A percentile compares a stretch with the other conserved stretches of the same genome.
These are phyloP conservation scores for Cyphomyrus plagiostoma DNA, from an alignment of 2,113 vertebrate genomes.

Conservation along the genomic window DNA sequence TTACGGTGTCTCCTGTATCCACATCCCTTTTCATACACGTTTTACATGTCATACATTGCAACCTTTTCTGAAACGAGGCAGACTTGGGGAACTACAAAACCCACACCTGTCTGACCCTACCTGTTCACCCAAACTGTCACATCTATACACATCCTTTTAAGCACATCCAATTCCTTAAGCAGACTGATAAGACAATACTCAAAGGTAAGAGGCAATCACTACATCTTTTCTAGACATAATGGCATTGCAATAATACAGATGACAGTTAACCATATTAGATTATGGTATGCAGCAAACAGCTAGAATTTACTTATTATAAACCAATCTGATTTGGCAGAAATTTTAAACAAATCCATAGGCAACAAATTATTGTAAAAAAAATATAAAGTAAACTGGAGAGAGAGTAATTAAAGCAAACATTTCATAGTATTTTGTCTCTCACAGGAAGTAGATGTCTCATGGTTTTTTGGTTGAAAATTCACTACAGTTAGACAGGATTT, in stretches of 20 bases:
- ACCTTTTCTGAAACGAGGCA: background rate
- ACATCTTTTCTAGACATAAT: background rate
- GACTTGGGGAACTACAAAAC: background rate
- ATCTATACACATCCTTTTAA: background rate
- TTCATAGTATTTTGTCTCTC: background rate
- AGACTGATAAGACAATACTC: background rate
- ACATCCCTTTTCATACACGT: background rate
- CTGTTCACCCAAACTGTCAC: background rate
- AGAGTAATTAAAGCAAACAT: background rate
- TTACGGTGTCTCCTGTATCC: background rate
- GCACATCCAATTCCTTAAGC: background rate
- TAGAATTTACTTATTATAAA: background rate
- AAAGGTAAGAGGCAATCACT: background rate
- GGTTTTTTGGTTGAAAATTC: background rate
- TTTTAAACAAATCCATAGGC: background rate
- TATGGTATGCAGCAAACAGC: background rate
- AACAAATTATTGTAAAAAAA: background rate
- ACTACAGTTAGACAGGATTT: background rate
- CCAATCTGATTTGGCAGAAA: background rate
- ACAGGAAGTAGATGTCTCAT: background rate
- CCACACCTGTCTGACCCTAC: background rate
- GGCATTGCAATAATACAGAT: background rate
- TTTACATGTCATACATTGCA: background rate
- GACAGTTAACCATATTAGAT: background rate
- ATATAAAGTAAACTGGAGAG: background rate